These are phyloP conservation scores for Habrosyne pyritoides DNA, from an alignment of 2,888 invertebrate genomes.

Conservation along the genomic window DNA sequence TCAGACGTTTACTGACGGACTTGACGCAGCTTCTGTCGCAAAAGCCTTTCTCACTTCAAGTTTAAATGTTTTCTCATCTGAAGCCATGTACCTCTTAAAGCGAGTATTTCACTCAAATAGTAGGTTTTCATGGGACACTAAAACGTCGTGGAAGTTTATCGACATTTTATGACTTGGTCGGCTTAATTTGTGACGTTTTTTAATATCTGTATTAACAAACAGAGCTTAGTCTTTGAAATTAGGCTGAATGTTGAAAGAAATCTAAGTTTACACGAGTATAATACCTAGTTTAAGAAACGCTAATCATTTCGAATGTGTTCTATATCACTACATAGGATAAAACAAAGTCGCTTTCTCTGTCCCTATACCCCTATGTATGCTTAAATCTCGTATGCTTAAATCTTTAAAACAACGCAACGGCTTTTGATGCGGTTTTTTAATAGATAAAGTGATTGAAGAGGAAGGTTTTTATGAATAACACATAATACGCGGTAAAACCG, in stretches of 20 bases:
- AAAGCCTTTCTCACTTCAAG: constrained; percentile 1
- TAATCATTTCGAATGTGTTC: too few relatives aligned
- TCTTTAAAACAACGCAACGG: too few relatives aligned
- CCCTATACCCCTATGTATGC: too few relatives aligned
- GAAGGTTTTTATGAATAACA: too few relatives aligned
- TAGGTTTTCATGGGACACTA: not conserved
- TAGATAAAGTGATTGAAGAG: too few relatives aligned
- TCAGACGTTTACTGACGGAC: constrained; percentile 37
- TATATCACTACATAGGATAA: too few relatives aligned
- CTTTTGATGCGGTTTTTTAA: too few relatives aligned
- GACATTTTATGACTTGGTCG: not conserved
- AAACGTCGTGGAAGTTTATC: not conserved
- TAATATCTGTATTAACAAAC: not conserved
- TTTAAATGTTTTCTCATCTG: not conserved
- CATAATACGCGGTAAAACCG: too few relatives aligned
- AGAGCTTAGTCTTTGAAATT: not conserved
- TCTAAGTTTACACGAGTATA: too few relatives aligned
- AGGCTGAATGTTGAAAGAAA: not conserved
- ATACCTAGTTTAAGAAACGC: too few relatives aligned
- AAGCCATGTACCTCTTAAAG: not conserved
- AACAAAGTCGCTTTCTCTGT: too few relatives aligned
- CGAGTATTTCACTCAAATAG: not conserved
- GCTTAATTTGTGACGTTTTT: not conserved
- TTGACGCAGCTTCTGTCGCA: constrained; percentile 13
- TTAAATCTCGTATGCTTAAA: too few relatives aligned